A percentile compares a stretch with the other conserved stretches of the same genome.
These are phyloP conservation scores for Papilio aristodemus DNA, from an alignment of 1,140 invertebrate genomes.

Conservation along the genomic window DNA sequence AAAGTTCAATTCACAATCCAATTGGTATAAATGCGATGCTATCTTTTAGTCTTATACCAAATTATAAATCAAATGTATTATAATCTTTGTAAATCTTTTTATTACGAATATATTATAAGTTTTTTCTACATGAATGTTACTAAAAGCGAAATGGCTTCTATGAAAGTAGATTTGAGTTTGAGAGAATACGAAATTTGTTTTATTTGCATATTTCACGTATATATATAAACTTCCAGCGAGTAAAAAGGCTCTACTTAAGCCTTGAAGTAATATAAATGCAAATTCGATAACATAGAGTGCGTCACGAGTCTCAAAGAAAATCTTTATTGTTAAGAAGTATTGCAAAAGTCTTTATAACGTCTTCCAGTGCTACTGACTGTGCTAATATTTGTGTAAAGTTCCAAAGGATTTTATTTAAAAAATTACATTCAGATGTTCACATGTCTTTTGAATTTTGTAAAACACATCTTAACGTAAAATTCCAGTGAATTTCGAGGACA, in stretches of 20 bases:
- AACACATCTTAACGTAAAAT: neutral
- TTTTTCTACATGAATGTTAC: slow-evolving; percentile 4
- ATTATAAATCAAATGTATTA: neutral
- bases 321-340: slow-evolving; percentile 26
- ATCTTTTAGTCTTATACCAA: too few species aligned
- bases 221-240: slow-evolving; percentile 16
- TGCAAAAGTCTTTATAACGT: neutral
- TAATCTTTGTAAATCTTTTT: slow-evolving; percentile 1
- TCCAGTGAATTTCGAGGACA: too few species aligned
- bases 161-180: slow-evolving; percentile 25
- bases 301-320: slow-evolving; percentile 21
- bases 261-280: slow-evolving; percentile 32
- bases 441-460: neutral
- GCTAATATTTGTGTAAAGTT: neutral
- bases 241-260: slow-evolving; percentile 28
- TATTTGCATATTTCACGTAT: slow-evolving; percentile 31
- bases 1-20: too few species aligned
- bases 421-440: neutral
- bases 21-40: too few species aligned
- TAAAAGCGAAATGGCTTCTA: slow-evolving; percentile 17
- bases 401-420: neutral
- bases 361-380: neutral
- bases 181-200: slow-evolving; percentile 30
- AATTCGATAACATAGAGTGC: slow-evolving; percentile 26
- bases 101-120: neutral